Evolutionary conservation across 1,140 invertebrate species (phyloP).

Genomic region (Globodera rostochiensis): DNA sequence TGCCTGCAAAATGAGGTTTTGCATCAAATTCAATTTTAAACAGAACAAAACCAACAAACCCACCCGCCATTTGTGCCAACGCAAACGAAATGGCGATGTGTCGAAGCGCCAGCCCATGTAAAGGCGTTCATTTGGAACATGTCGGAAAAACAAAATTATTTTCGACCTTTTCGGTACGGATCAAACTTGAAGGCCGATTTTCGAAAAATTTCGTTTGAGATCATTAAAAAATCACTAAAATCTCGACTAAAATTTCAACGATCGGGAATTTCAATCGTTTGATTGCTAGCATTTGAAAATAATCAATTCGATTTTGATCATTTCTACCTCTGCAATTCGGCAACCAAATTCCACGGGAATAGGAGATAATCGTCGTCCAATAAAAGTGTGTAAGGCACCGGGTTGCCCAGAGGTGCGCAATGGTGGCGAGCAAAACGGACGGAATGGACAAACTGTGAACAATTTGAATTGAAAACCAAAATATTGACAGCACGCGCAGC

Average conservation of each 20-base stretch:
- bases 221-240: no score
- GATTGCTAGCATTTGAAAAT: no score
- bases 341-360: constrained; percentile 47
- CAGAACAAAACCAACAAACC: not conserved
- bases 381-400: constrained; percentile 49
- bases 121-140: constrained; percentile 32
- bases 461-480: no score
- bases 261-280: no score
- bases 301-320: no score
- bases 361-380: constrained; percentile 63
- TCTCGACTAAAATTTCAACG: no score
- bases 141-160: not conserved
- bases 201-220: no score
- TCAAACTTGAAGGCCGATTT: no score
- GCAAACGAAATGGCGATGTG: constrained; percentile 56
- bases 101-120: constrained; percentile 60
- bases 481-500: no score
- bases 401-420: constrained; percentile 33
- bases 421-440: constrained; percentile 47
- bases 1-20: no score
- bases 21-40: no score
- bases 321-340: constrained; percentile 19
- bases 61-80: constrained; percentile 54
- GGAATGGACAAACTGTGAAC: constrained; percentile 46
- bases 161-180: no score